Percentiles rank a stretch among this genome's conserved stretches.
Evolutionary conservation across 2,888 invertebrate genomes (phyloP).

Genomic region (Choreutis nemorana): DNA sequence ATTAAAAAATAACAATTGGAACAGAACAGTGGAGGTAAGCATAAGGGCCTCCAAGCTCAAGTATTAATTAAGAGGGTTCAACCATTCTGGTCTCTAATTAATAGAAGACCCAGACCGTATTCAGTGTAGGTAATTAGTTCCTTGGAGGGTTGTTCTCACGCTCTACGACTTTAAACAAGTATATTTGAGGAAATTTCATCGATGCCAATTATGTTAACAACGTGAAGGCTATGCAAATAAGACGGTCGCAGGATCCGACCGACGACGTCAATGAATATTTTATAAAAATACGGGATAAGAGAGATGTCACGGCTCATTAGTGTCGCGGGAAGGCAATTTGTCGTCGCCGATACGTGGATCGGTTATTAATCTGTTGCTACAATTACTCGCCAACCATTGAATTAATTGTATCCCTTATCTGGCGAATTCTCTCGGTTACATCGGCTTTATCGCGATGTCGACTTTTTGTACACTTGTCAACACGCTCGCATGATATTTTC

Average conservation of each 20-base stretch:
- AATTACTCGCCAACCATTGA: constrained; percentile 41
- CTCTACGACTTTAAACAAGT: constrained; percentile 38
- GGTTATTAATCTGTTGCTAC: constrained; percentile 49
- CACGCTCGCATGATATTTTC: constrained; percentile 27
- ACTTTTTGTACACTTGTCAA: constrained; percentile 23
- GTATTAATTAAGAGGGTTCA: constrained; percentile 65
- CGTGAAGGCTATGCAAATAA: constrained; percentile 7
- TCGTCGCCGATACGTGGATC: constrained; percentile 41
- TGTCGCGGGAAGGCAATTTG: constrained; percentile 43
- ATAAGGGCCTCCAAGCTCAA: constrained; percentile 49
- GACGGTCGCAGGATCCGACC: background rate
- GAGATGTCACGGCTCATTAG: constrained; percentile 30
- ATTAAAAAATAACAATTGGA: constrained; percentile 54
- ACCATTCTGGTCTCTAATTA: constrained; percentile 60
- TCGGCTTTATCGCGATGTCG: constrained; percentile 28
- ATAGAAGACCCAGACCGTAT: constrained; percentile 61
- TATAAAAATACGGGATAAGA: constrained; percentile 15
- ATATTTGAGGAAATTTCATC: constrained; percentile 42
- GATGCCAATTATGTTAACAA: constrained; percentile 43
- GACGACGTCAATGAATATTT: constrained; percentile 12
- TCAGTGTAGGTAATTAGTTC: constrained; percentile 60
- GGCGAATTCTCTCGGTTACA: constrained; percentile 29
- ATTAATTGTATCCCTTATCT: constrained; percentile 49
- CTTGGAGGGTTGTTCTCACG: constrained; percentile 58
- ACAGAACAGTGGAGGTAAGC: constrained; percentile 53